Conservation (phyloP, 2,797 vertebrate species). For the Chiropotes sagulatus region DNA sequence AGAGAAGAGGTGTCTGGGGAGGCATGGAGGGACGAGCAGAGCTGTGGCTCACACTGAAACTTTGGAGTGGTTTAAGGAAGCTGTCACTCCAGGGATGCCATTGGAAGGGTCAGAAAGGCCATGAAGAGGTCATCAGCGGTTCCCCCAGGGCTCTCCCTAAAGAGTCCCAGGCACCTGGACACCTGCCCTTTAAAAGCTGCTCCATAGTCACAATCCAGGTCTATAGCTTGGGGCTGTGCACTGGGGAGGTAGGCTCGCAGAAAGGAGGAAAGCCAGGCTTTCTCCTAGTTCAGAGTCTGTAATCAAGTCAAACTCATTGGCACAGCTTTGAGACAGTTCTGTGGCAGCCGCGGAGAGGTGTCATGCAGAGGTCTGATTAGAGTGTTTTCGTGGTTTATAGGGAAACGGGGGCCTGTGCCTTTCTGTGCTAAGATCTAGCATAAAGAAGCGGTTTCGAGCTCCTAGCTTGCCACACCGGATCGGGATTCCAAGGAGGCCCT, state of each 20-base stretch:
- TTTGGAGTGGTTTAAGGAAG: neutral
- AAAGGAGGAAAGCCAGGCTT: neutral
- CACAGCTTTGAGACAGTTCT: neutral
- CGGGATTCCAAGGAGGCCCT: slow-evolving; percentile 29
- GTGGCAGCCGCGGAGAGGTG: neutral
- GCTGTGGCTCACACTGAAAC: neutral
- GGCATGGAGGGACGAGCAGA: neutral
- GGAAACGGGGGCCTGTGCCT: neutral
- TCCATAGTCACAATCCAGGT: neutral
- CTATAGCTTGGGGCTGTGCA: neutral
- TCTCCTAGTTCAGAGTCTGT: slow-evolving; percentile 16
- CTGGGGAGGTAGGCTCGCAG: neutral
- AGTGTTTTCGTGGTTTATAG: neutral
- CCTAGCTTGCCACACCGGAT: slow-evolving; percentile 14
- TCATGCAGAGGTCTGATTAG: neutral
- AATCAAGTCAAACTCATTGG: slow-evolving; percentile 31
- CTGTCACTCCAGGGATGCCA: neutral
- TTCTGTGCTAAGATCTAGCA: neutral
- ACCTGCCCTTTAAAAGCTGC: neutral
- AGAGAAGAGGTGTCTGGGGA: neutral
- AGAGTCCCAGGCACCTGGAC: neutral
- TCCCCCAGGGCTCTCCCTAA: neutral
- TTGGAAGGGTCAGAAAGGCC: neutral
- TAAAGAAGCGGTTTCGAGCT: slow-evolving; percentile 1
- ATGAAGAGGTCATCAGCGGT: neutral